Evolutionary conservation across 1,140 invertebrate species (phyloP), one percentile per base, ranked within the genome.

Genomic region (Nilaparvata lugens): DNA sequence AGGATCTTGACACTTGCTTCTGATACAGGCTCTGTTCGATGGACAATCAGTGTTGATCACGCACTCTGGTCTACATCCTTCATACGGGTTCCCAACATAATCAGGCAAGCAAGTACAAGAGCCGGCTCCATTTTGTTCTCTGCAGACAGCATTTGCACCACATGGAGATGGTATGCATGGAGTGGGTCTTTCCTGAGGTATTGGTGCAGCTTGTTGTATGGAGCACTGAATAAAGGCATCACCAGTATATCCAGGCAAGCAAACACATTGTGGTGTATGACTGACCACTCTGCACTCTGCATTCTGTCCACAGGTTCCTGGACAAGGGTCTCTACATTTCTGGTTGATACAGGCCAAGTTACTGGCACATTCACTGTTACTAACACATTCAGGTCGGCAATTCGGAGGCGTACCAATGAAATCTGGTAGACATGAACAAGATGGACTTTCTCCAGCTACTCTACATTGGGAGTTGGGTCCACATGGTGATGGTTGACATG

Each of bases 131-230:
- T 88, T 87, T 58, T 81, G 82, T 73, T 91, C 88, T 75, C 83
- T 82, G 72, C 84, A 87, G 66, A 87, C 62, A 45, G 89, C 87
- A 74, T 91, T 91, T 4, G 83, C 78, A 45, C 88, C 89, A 70
- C 88, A 91, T 43, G 88, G 87, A 21, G 83, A 86, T 43, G 87
- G 86, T 67, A 81, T 79, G 69, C 87, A 90, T 54, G 88, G 84
- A 61, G 81, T 72, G 56, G 66, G 35, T 56, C 56, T 52, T 45
- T 67, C 68, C 56, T 66, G 61, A 24, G 66, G 51, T 54, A 56
- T 19, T 52, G 65, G 53, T 43, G 9, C 52, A 25, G 42, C 35
- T 76, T 77, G 74, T 67, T 78, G 66, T 21, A 69, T 65, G 51
- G 72, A 72, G 70, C 88, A 90, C 62, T 80, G 74, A 25, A 81